Base-by-base conservation (phyloP, 2,113 vertebrate species). In the Perognathus longimembris region DNA sequence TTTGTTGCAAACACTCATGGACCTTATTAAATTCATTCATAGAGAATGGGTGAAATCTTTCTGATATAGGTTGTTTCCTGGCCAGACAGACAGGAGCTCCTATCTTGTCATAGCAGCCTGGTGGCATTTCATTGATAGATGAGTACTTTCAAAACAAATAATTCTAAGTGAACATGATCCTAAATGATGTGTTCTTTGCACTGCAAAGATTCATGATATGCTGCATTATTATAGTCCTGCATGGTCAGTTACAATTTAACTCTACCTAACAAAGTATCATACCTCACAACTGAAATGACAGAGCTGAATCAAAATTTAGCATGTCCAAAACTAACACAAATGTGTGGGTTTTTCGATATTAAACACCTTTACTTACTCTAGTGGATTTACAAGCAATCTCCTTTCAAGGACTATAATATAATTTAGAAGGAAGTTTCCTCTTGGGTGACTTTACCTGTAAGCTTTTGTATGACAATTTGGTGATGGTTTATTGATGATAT, bases 401-500 rank as follows among this genome's bases (percentile, higher is more conserved):
- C 66, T 87, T 86, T 85, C 89, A 66, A 94, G 14, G 6, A 91
- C 83, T 75, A 12, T 84, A 22, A 82, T 64, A 84, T 79, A 93
- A 91, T 97, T 97, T 90, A 77, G 89, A 96, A 90, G 81, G 40
- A 77, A 91, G 0, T 92, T 95, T 94, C 77, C 96, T 89, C 83
- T 38, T 85, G 32, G 77, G 78, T 85, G 83, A 1, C 78, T 84
- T 85, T 96, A 95, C 93, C 94, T 97, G 94, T 95, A 96, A 94
- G 97, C 76, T 96, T 96, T 92, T 95, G 75, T 96, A 70, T 92
- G 93, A 95, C 92, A 97, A 87, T 96, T 93, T 95, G 92, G 86
- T 97, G 96, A 88, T 22, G 69, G 91, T 96, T 97, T 97, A 94
- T 92, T 97, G 98, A 96, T 95, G 94, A 90, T 95, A 91, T 64